A percentile compares a stretch with the other conserved stretches of the same genome.
These are phyloP conservation scores for Acanthisitta chloris DNA, from an alignment of 2,113 vertebrate genomes.

Conservation along the genomic window DNA sequence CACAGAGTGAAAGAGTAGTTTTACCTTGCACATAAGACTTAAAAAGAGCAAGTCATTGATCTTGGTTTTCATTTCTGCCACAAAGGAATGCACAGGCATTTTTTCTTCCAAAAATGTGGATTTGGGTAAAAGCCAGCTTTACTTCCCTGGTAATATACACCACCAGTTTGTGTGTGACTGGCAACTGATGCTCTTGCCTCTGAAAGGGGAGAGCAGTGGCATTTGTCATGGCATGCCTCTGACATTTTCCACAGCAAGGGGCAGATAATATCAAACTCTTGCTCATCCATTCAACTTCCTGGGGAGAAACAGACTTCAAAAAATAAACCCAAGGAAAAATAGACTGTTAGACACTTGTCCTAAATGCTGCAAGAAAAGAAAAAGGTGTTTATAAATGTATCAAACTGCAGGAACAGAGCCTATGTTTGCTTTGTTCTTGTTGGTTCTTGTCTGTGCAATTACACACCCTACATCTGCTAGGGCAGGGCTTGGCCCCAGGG, in stretches of 20 bases:
- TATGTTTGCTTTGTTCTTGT: slow-evolving; percentile 12
- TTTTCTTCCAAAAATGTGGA: slow-evolving; percentile 34
- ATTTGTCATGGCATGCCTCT: slow-evolving; percentile 56
- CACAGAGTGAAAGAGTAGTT: slow-evolving; percentile 62
- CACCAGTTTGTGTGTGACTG: slow-evolving; percentile 5
- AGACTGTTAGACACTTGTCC: background rate
- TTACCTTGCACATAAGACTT: slow-evolving; percentile 61
- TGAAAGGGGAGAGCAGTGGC: slow-evolving; percentile 43
- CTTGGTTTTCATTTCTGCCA: slow-evolving; percentile 66
- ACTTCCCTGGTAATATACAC: background rate
- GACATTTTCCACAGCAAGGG: slow-evolving; percentile 59
- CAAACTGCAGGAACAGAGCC: background rate
- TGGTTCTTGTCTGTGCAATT: background rate
- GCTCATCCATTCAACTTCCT: slow-evolving; percentile 46
- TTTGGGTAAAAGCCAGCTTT: slow-evolving; percentile 49
- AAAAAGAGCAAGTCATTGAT: slow-evolving; percentile 60
- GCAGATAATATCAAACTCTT: slow-evolving; percentile 49
- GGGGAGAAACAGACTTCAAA: slow-evolving; percentile 41
- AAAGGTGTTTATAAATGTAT: background rate
- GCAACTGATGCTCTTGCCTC: slow-evolving; percentile 22
- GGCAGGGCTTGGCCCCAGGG: background rate
- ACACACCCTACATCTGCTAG: background rate
- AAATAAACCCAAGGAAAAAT: slow-evolving; percentile 29
- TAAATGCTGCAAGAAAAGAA: background rate
- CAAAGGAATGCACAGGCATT: slow-evolving; percentile 25